Conservation (phyloP, 2,888 invertebrate genomes). For the Cremastobaeus sp. region DNA sequence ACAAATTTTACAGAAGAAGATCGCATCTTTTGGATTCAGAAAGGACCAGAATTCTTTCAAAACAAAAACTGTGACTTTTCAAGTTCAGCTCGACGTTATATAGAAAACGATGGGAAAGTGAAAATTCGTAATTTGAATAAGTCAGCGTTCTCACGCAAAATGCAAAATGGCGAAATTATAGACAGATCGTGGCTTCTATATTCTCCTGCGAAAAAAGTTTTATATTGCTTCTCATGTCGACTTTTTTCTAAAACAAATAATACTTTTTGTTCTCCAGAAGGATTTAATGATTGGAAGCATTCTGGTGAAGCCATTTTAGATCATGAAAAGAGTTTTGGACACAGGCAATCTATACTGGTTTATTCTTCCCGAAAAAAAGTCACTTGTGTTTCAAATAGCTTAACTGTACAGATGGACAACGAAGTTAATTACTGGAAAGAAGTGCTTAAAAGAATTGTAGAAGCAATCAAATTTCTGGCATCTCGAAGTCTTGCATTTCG, state of each 20-base stretch:
- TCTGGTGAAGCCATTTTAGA: not conserved
- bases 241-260: not conserved
- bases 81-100: not conserved
- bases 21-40: conserved; percentile 6
- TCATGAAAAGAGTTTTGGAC: conserved; percentile 16
- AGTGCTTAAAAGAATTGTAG: conserved; percentile 28
- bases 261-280: not conserved
- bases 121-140: too few species aligned
- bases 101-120: conserved; percentile 4
- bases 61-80: conserved; percentile 17
- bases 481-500: conserved; percentile 45
- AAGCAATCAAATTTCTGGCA: conserved; percentile 37
- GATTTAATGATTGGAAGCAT: conserved; percentile 13
- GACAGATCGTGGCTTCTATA: conserved; percentile 3
- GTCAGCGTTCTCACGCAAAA: conserved; percentile 4
- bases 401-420: conserved; percentile 27
- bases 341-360: conserved; percentile 41
- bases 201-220: conserved; percentile 4
- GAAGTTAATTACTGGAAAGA: conserved; percentile 38
- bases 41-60: conserved; percentile 15
- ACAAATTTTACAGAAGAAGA: conserved; percentile 1
- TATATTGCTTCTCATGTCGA: conserved; percentile 11
- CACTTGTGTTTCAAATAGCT: conserved; percentile 29
- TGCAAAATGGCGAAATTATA: not conserved
- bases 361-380: conserved; percentile 35